A percentile compares a stretch with the other conserved stretches of the same genome.
Evolutionary conservation across 2,113 vertebrate genomes (phyloP).

Genomic region (Pseudorectes ferrugineus): DNA sequence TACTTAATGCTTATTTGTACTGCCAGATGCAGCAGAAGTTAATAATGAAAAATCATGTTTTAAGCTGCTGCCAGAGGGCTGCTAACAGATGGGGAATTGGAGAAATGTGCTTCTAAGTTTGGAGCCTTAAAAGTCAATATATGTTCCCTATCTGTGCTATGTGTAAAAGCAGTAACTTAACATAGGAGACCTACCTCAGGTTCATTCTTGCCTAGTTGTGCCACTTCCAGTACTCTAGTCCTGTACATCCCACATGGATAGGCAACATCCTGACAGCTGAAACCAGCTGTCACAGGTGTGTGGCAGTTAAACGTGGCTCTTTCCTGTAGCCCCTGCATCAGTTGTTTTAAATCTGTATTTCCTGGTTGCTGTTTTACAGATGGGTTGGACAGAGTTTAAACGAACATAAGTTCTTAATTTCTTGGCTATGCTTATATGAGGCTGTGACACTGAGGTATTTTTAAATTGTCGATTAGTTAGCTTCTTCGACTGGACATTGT

Average conservation of each 20-base stretch:
- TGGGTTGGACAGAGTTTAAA: not conserved
- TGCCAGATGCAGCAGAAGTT: not conserved
- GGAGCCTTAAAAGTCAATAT: not conserved
- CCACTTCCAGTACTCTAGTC: not conserved
- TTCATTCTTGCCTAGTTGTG: accelerated
- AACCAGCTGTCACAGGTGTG: not conserved
- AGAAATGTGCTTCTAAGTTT: not conserved
- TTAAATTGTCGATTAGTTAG: not conserved
- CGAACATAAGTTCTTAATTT: accelerated
- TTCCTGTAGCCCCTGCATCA: not conserved
- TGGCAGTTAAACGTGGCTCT: not conserved
- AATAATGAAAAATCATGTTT: not conserved
- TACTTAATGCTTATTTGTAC: not conserved
- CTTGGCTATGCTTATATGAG: not conserved
- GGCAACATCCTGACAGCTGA: not conserved
- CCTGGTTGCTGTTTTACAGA: not conserved
- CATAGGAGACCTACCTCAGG: accelerated
- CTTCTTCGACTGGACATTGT: not conserved
- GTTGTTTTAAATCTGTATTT: not conserved
- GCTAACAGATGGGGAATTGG: not conserved
- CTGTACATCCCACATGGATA: not conserved
- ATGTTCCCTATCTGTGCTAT: not conserved
- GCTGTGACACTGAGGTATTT: not conserved
- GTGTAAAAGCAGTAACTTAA: not conserved
- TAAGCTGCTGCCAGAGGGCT: not conserved